These are phyloP conservation scores for Athetis lepigone DNA, from an alignment of 2,888 invertebrate species.

Conservation along the genomic window DNA sequence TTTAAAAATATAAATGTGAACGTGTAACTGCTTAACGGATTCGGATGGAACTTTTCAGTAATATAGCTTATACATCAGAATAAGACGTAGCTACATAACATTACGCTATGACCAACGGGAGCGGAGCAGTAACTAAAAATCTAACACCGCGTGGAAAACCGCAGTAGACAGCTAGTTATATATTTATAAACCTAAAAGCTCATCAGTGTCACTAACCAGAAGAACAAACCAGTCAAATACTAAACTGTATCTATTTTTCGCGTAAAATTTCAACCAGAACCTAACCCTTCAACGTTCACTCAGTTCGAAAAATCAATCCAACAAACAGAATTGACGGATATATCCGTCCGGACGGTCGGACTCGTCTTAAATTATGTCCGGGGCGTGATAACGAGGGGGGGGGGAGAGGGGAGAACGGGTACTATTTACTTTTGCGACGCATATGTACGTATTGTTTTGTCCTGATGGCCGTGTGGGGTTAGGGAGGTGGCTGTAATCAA, in stretches of 20 bases:
- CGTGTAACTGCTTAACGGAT: no score
- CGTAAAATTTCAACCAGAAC: background rate
- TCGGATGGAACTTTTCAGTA: no score
- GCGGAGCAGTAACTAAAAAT: no score
- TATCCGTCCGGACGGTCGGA: constrained; percentile 60
- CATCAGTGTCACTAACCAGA: no score
- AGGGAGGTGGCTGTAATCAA: constrained; percentile 45
- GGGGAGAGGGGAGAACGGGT: constrained; percentile 54
- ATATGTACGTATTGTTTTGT: constrained; percentile 64
- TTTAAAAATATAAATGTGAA: no score
- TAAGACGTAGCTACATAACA: no score
- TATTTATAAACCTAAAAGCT: no score
- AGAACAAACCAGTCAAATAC: no score
- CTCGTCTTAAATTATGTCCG: constrained; percentile 88
- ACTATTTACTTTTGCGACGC: constrained; percentile 78
- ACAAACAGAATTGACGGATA: constrained; percentile 67
- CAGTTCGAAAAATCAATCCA: constrained; percentile 65
- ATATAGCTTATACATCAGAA: no score
- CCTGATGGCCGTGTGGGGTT: constrained; percentile 45
- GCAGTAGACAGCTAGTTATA: no score
- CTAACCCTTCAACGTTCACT: constrained; percentile 14
- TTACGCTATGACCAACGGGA: no score
- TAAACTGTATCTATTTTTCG: background rate
- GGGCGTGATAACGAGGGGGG: constrained; percentile 86
- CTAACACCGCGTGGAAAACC: no score